Base-by-base conservation (phyloP, 2,113 vertebrate genomes). In the Argyrosomus japonicus region DNA sequence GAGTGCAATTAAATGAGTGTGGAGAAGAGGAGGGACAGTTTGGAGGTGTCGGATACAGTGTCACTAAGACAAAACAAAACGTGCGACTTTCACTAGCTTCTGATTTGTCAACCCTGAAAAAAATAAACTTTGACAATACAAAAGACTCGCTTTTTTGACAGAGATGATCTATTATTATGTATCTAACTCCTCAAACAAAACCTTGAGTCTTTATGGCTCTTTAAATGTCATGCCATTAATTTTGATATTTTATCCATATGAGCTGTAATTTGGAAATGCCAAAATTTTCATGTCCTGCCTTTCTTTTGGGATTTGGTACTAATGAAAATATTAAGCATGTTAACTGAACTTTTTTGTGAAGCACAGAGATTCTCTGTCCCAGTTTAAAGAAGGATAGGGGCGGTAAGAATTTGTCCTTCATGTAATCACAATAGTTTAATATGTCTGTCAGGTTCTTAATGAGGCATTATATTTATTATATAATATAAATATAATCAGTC, bases 1-100 rank as follows among this genome's bases (percentile, higher is more conserved):
- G 74, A 83, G 80, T 51, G 68, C 68, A 56, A n/a, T 84, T 78
- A 77, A 82, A 89, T 76, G 56, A 78, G 45, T 63, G 53, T 62
- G 68, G 62, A 65, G 51, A 78, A 36, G 29, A 15, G 23, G 29
- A 27, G n/a, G 27, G 32, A 73, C 27, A 64, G 23, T 21, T 40
- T 23, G 1, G n/a, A 27, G 51, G 53, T 23, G 50, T 36, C 63
- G 21, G 62, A 27, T 25, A 14, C 18, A 36, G 58, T 43, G 12
- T 15, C 25, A 43, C 17, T 9, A 36, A 45, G n/a, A 43, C 14
- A 27, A 14, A 25, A 68, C 23, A 29, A 62, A 15, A 43, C 21
- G 5, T 14, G 12, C 9, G 18, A 11, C 8, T 6, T 27, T 58
- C 15, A 45, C 7, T 18, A 2, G 19, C 7, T 17, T 81, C 27